Base-by-base conservation (phyloP, 2,888 invertebrate species). In the Coecobrya sp. region DNA sequence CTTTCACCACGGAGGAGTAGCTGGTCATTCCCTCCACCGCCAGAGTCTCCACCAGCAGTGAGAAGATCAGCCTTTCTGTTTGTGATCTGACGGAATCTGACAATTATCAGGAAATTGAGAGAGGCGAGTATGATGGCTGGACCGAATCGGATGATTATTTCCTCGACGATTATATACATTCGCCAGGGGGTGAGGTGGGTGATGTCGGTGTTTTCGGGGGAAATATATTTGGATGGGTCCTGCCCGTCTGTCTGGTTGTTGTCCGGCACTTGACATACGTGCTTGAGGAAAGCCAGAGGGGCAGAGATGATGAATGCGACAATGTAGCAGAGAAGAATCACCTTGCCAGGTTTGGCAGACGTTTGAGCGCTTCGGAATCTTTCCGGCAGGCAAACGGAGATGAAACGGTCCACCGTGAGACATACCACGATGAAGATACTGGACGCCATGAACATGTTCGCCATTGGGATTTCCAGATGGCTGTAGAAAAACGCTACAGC, bases 361-460 rank as follows among this genome's bases (percentile, higher is more conserved):
- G 95, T 96, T 94, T 96, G 95, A 27, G 95, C 95, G 90, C 95
- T 95, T 82, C 95, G 95, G 94, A 96, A 96, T 87, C 95, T 95
- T 5, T 95, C 95, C n/a, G 96, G 96, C 49, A 95, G 95, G 93
- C 96, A 96, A 13, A 96, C 96, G 7, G 96, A 96, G 93, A 96
- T 95, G 95, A 96, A 96, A 49, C 96, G 95, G 93, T 96, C 96
- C 22, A 96, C 95, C 1, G 96, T 96, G 25, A 96, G 95, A 91
- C 96, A 96, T 7, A 96, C 96, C 11, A 96, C 96, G 89, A 96
- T 95, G 95, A 96, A 96, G n/a, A 96, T 96, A 82, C 96, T 96
- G 49, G 96, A 95, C 5, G 96, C 96, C 96, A 96, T 96, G 94
- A 96, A 95, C 3, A 96, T 95, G 94, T 96, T 96, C 25, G 96